These are phyloP conservation scores for Ploceus nigricollis DNA, from an alignment of 2,113 vertebrate genomes.

Conservation along the genomic window DNA sequence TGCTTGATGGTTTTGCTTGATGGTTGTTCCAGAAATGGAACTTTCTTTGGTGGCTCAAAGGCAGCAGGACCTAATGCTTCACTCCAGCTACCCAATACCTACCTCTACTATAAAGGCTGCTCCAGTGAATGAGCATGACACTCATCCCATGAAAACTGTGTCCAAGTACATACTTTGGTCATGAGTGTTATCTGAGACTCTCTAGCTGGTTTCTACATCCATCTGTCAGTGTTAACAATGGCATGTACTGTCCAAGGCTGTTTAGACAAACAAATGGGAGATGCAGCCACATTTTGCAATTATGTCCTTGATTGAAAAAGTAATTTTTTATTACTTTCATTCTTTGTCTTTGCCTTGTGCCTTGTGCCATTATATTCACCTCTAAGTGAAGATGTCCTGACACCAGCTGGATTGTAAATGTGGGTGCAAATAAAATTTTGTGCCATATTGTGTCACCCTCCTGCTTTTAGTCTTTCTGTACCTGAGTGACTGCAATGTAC, in stretches of 20 bases:
- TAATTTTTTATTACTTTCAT: neutral
- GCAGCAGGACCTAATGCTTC: neutral
- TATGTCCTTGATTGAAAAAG: neutral
- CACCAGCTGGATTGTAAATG: neutral
- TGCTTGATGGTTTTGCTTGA: neutral
- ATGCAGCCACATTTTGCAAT: fast-evolving
- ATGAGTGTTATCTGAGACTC: neutral
- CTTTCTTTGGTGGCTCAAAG: neutral
- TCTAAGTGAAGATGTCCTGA: neutral
- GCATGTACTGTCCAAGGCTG: neutral
- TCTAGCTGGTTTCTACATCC: neutral
- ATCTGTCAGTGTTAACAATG: neutral
- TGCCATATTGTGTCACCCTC: neutral
- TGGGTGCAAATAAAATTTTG: neutral
- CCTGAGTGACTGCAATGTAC: neutral
- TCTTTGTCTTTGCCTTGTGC: neutral
- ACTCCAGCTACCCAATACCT: neutral
- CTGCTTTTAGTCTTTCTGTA: neutral
- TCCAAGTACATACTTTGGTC: neutral
- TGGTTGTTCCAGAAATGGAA: neutral
- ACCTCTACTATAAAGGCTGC: neutral
- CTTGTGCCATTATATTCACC: neutral
- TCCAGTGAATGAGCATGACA: neutral
- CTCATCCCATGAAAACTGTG: neutral
- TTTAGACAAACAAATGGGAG: neutral